Conservation (phyloP, 2,797 vertebrate species). For the Sebastes cheni region DNA sequence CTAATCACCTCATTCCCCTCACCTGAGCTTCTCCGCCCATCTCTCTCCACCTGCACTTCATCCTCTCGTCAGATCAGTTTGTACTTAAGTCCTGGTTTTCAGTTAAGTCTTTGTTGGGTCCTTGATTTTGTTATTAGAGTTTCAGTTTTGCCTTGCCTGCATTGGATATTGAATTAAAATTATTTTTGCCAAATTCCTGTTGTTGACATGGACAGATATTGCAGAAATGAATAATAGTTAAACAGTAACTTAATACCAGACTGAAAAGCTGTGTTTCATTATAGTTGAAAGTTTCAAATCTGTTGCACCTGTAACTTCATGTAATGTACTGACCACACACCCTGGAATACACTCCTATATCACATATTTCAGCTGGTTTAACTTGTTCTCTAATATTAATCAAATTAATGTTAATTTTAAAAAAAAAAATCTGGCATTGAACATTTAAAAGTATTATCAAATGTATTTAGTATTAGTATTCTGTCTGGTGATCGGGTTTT, state of each 20-base stretch:
- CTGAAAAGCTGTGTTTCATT: not conserved
- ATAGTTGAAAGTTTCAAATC: not conserved
- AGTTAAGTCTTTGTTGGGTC: too few relatives aligned
- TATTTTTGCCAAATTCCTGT: too few relatives aligned
- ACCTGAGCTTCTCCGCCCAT: too few relatives aligned
- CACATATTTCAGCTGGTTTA: not conserved
- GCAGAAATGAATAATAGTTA: not conserved
- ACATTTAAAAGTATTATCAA: not conserved
- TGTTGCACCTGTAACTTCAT: not conserved
- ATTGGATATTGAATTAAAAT: too few relatives aligned
- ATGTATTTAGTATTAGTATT: not conserved
- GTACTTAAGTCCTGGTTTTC: too few relatives aligned
- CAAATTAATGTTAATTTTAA: not conserved
- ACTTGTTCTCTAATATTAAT: not conserved
- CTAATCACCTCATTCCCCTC: too few relatives aligned
- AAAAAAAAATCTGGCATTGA: not conserved
- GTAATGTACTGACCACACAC: not conserved
- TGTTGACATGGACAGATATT: not conserved
- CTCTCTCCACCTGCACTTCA: too few relatives aligned
- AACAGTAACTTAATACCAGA: not conserved
- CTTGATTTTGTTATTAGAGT: too few relatives aligned
- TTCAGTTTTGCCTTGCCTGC: too few relatives aligned
- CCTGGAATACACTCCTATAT: not conserved
- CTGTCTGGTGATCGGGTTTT: not conserved
- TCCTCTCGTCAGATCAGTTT: too few relatives aligned